Evolutionary conservation across 2,888 invertebrate species (phyloP), one percentile per base, ranked within the genome.

Genomic region (Ceriagrion tenellum): DNA sequence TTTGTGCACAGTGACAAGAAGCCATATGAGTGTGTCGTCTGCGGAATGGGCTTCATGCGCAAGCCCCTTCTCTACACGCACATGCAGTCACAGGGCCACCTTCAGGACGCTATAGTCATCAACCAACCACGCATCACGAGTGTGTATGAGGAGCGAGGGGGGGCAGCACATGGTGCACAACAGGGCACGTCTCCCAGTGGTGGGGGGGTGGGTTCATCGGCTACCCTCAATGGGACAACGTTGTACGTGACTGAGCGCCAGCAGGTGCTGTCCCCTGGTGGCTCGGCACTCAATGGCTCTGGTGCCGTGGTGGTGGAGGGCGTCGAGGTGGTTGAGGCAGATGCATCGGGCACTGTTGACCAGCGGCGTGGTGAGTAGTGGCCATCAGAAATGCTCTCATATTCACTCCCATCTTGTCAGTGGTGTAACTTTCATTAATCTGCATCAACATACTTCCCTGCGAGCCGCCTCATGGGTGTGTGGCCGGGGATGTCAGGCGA

Each of bases 1-100:
- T 99, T 98, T 97, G 98, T 98, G 91, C 99, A 99, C 97, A 98
- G 98, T 96, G 98, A 98, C 96, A 98, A 98, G 96, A 99, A 99
- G 96, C 99, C 98, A 0, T 99, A 98, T 97, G 98, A 98, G 97
- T 99, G 99, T 96, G 97, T 98, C 95, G 98, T 98, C 13, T 99
- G 99, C 96, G 98, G 98, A 8, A 98, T 98, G 96, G 98, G 98
- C 0, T 99, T 98, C 96, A 99, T 99, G 98, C 97, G 99, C 20
- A 98, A 98, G 96, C 98, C 98, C 6, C 97, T 98, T 95, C 97
- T 99, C 0, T 98, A 98, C 96, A 97, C 98, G 88, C 98, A 99
- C 96, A 98, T 98, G 98, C 98, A 98, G 96, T 97, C 97, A 8
- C 97, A 98, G 97, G 98, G 98, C 0, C 99, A 99, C 96, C 96